phyloP scores from a whole-genome alignment of 2,888 invertebrate genomes.

The Sylvicola cinctus region DNA sequence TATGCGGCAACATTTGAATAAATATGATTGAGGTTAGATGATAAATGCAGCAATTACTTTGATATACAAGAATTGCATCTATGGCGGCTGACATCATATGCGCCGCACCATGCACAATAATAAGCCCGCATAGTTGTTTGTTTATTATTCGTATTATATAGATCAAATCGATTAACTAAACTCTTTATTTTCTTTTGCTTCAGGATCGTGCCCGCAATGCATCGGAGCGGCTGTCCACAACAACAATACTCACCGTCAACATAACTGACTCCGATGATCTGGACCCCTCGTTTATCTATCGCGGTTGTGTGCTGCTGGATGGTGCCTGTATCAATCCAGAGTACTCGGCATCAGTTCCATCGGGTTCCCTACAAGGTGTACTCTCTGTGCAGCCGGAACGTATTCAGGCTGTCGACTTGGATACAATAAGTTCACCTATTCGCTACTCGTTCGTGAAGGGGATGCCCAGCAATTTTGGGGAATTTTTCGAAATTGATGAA shows the following conservation, averaged over 20 bases:
- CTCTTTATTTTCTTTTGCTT: too few relatives aligned
- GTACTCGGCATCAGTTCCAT: constrained; percentile 58
- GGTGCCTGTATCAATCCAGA: constrained; percentile 76
- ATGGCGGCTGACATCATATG: too few relatives aligned
- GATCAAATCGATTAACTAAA: too few relatives aligned
- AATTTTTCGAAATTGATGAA: constrained; percentile 67
- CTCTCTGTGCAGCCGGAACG: constrained; percentile 68
- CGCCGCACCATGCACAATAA: too few relatives aligned
- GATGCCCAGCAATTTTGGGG: constrained; percentile 50
- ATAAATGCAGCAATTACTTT: too few relatives aligned
- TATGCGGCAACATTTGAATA: too few relatives aligned
- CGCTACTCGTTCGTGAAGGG: constrained; percentile 66
- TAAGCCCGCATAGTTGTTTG: too few relatives aligned
- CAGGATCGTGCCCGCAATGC: constrained; percentile 72
- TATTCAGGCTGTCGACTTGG: constrained; percentile 79
- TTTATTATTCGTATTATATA: too few relatives aligned
- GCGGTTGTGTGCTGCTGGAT: constrained; percentile 56
- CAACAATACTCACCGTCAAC: constrained; percentile 66
- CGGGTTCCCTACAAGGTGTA: constrained; percentile 60
- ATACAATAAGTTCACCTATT: constrained; percentile 66
- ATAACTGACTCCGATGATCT: constrained; percentile 79
- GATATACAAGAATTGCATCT: too few relatives aligned
- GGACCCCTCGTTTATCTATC: constrained; percentile 77
- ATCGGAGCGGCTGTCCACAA: constrained; percentile 55
- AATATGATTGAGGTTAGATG: too few relatives aligned